These are phyloP conservation scores for Ivindomyrus marchei DNA, from an alignment of 2,113 vertebrate species.

Conservation along the genomic window DNA sequence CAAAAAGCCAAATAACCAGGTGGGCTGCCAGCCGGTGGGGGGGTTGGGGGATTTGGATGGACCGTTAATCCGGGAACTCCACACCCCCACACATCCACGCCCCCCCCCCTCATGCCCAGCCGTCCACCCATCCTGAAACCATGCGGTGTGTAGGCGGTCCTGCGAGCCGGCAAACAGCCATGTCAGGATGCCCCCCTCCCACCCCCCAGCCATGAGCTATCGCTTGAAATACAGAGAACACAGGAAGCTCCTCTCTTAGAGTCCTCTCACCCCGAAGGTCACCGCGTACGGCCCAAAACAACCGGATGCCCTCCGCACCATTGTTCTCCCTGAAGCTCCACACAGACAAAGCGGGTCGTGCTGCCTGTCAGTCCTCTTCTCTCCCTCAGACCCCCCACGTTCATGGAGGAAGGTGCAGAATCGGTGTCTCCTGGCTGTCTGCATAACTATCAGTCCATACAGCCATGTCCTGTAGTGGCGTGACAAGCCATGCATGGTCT, in stretches of 20 bases:
- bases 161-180: neutral
- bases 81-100: neutral
- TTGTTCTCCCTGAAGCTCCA: neutral
- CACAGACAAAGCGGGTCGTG: neutral
- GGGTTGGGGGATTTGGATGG: neutral
- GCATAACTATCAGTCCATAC: neutral
- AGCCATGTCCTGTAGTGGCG: neutral
- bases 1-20: neutral
- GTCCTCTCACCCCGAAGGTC: neutral
- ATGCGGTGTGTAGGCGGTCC: neutral
- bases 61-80: neutral
- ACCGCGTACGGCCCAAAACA: neutral
- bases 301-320: neutral
- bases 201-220: neutral
- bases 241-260: neutral
- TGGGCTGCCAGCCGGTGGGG: neutral
- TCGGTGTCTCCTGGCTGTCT: neutral
- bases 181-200: neutral
- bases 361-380: neutral
- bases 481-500: neutral
- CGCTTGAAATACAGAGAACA: neutral
- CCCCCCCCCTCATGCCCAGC: neutral
- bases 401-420: neutral
- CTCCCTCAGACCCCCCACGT: neutral
- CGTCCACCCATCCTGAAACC: neutral